phyloP scores from a whole-genome alignment of 2,797 vertebrate species.

The Pogonophryne albipinna region DNA sequence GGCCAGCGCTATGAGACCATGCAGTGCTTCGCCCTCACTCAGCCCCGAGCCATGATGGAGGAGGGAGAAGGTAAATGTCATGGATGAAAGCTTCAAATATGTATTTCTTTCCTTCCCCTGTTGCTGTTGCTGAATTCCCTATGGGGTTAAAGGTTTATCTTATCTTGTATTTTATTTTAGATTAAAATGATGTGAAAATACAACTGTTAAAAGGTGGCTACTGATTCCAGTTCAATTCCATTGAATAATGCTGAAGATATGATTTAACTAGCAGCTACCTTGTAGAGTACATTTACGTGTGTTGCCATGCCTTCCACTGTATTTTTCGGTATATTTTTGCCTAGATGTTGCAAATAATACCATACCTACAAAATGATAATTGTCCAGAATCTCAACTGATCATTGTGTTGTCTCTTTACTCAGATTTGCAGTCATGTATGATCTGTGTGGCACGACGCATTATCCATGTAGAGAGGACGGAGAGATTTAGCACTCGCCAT shows the following conservation, averaged over 20 bases:
- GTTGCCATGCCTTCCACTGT: too few relatives aligned
- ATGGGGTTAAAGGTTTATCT: too few relatives aligned
- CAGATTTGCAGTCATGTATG: slow-evolving; percentile 99
- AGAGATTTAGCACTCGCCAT: slow-evolving; percentile 96
- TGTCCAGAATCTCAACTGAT: neutral
- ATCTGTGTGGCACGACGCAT: slow-evolving; percentile 97
- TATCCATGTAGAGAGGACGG: slow-evolving; percentile 90
- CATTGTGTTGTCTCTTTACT: slow-evolving; percentile 25
- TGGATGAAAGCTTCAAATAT: neutral
- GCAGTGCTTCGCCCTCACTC: slow-evolving; percentile 98
- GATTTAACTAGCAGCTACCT: neutral
- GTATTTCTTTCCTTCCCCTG: neutral
- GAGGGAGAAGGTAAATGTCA: slow-evolving; percentile 93
- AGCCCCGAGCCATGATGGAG: slow-evolving; percentile 97
- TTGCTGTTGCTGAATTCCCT: too few relatives aligned
- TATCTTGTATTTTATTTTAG: neutral
- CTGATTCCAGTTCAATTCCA: neutral
- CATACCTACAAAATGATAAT: too few relatives aligned
- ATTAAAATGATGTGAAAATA: neutral
- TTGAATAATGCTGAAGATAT: neutral
- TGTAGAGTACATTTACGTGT: too few relatives aligned
- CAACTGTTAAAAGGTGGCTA: neutral
- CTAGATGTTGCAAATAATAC: neutral
- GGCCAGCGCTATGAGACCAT: slow-evolving; percentile 95
- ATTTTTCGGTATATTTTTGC: neutral